phyloP scores from a whole-genome alignment of 2,888 invertebrate species.

The Brenthis hecate region DNA sequence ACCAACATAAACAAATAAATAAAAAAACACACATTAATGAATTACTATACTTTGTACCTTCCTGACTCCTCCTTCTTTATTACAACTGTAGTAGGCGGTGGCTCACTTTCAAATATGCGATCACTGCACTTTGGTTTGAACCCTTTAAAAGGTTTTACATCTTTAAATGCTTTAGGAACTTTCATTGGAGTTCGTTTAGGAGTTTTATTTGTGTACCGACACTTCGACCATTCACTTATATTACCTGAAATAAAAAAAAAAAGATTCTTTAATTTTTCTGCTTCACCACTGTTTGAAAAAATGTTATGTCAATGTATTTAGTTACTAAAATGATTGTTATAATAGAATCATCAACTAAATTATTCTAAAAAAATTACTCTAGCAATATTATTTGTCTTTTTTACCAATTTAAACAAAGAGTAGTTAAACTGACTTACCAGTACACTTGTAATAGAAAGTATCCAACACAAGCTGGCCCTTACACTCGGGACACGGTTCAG shows the following conservation, averaged over 20 bases:
- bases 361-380: too few relatives aligned
- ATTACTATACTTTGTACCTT: slow-evolving; percentile 49
- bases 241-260: slow-evolving; percentile 63
- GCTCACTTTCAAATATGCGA: slow-evolving; percentile 79
- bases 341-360: too few relatives aligned
- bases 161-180: slow-evolving; percentile 84
- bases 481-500: slow-evolving; percentile 90
- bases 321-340: too few relatives aligned
- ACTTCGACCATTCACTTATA: slow-evolving; percentile 95
- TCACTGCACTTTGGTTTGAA: slow-evolving; percentile 83
- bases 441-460: slow-evolving; percentile 92
- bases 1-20: background rate
- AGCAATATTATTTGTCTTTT: too few relatives aligned
- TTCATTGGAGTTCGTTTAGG: slow-evolving; percentile 88
- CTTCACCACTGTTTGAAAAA: too few relatives aligned
- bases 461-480: slow-evolving; percentile 87
- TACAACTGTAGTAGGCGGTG: slow-evolving; percentile 53
- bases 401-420: background rate
- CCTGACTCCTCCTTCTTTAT: slow-evolving; percentile 79
- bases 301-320: too few relatives aligned
- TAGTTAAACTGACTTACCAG: slow-evolving; percentile 73
- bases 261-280: background rate
- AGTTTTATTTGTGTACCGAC: slow-evolving; percentile 86
- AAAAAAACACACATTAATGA: background rate
- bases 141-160: slow-evolving; percentile 80